A percentile compares a stretch with the other conserved stretches of the same genome.
These are phyloP conservation scores for Anguilla japonica DNA, from an alignment of 2,113 vertebrate species.

Conservation along the genomic window DNA sequence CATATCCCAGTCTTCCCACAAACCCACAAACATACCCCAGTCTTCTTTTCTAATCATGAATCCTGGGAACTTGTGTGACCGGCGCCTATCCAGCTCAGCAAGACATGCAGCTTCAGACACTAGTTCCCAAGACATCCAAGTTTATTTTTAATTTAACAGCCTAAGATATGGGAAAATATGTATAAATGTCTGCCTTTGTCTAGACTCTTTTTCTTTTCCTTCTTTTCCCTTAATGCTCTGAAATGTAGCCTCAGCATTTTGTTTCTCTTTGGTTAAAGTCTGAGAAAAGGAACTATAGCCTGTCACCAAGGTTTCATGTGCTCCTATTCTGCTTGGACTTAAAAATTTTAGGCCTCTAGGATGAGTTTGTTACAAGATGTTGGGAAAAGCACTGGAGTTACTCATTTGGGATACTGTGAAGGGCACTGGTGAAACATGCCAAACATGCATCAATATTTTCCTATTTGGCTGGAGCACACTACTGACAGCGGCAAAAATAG, in stretches of 20 bases:
- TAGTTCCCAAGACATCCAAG: slow-evolving; percentile 26
- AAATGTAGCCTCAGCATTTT: slow-evolving; percentile 26
- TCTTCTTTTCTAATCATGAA: slow-evolving; percentile 5
- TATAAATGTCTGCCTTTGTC: slow-evolving; percentile 35
- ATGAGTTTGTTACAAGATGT: neutral
- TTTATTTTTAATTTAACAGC: slow-evolving; percentile 39
- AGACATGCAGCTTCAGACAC: slow-evolving; percentile 19
- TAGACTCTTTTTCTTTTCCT: neutral
- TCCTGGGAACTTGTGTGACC: slow-evolving; percentile 10
- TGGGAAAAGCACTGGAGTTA: neutral
- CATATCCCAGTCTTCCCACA: neutral
- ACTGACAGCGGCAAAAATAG: slow-evolving; percentile 28
- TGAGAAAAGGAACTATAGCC: slow-evolving; percentile 29
- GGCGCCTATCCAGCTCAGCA: neutral
- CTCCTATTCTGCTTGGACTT: neutral
- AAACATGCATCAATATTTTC: slow-evolving; percentile 7
- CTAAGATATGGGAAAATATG: slow-evolving; percentile 38
- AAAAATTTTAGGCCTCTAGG: neutral
- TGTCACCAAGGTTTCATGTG: slow-evolving; percentile 20
- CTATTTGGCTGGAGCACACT: neutral
- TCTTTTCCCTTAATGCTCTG: slow-evolving; percentile 16
- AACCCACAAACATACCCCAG: neutral
- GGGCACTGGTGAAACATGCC: neutral
- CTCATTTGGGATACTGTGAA: neutral
- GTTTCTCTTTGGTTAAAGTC: slow-evolving; percentile 29